Evolutionary conservation across 2,797 vertebrate species (phyloP).

Genomic region (Pantherophis alleghaniensis): DNA sequence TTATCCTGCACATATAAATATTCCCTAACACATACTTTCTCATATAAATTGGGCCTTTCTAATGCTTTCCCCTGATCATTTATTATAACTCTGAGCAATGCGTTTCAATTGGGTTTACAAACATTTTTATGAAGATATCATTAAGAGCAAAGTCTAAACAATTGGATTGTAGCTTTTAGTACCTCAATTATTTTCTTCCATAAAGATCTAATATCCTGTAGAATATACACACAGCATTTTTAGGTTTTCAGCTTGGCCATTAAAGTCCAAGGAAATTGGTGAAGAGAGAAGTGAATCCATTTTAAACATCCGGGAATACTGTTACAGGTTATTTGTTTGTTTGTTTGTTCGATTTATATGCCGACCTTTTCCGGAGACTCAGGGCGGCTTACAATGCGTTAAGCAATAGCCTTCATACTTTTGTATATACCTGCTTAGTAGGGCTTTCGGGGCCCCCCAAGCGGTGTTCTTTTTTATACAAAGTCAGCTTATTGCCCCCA

Average conservation of each 20-base stretch:
- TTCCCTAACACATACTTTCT: conserved; percentile 55
- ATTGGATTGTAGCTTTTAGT: conserved; percentile 11
- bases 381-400: no score
- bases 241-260: conserved; percentile 10
- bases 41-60: conserved; percentile 49
- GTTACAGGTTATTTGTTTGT: background rate
- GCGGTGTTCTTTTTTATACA: no score
- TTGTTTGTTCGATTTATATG: no score
- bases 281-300: background rate
- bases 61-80: conserved; percentile 43
- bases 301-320: background rate
- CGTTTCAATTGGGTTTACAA: conserved; percentile 44
- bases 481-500: no score
- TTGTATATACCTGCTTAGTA: no score
- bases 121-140: conserved; percentile 22
- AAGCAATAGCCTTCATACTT: no score
- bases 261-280: background rate
- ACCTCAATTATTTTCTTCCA: conserved; percentile 21
- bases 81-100: conserved; percentile 16
- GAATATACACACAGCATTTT: background rate
- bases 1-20: conserved; percentile 41
- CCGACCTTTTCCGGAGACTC: no score
- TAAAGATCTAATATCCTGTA: background rate
- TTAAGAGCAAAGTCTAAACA: conserved; percentile 8
- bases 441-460: no score